Conservation (phyloP, 2,797 vertebrate species). For the Danionella dracula region DNA sequence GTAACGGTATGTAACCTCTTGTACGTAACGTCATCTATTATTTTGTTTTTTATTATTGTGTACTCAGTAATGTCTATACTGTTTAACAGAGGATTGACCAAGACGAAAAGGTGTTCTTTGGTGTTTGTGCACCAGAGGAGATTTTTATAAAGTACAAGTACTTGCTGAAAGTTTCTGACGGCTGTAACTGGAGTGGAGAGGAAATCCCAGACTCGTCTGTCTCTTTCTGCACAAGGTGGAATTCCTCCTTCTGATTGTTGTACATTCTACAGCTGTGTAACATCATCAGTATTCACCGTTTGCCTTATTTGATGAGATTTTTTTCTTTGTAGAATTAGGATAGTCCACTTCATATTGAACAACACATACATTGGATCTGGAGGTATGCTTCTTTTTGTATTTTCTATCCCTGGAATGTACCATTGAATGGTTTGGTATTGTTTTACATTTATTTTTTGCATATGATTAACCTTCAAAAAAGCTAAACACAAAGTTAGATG, state of each 20-base stretch:
- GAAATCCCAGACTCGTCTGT: neutral
- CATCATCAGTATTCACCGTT: too few species aligned
- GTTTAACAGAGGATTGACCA: slow-evolving; percentile 37
- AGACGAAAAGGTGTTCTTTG: slow-evolving; percentile 71
- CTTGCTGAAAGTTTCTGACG: slow-evolving; percentile 72
- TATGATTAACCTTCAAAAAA: too few species aligned
- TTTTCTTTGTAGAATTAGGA: slow-evolving; percentile 71
- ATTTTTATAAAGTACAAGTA: slow-evolving; percentile 74
- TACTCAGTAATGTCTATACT: too few species aligned
- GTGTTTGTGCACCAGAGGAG: slow-evolving; percentile 67
- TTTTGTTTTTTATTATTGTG: neutral
- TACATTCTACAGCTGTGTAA: too few species aligned
- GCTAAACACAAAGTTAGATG: too few species aligned
- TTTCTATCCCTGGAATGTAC: neutral
- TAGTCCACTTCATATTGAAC: slow-evolving; percentile 74
- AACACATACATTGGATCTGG: slow-evolving; percentile 64
- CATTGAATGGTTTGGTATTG: neutral
- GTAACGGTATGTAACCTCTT: slow-evolving; percentile 64
- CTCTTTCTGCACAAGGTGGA: slow-evolving; percentile 58
- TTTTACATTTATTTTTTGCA: too few species aligned
- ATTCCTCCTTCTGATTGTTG: neutral
- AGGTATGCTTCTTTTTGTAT: slow-evolving; percentile 48
- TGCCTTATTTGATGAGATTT: too few species aligned
- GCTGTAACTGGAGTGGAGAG: slow-evolving; percentile 64
- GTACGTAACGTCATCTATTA: neutral